A percentile compares a stretch with the other conserved stretches of the same genome.
phyloP scores from a whole-genome alignment of 2,888 invertebrate genomes.

The Dexiosoma caninum region DNA sequence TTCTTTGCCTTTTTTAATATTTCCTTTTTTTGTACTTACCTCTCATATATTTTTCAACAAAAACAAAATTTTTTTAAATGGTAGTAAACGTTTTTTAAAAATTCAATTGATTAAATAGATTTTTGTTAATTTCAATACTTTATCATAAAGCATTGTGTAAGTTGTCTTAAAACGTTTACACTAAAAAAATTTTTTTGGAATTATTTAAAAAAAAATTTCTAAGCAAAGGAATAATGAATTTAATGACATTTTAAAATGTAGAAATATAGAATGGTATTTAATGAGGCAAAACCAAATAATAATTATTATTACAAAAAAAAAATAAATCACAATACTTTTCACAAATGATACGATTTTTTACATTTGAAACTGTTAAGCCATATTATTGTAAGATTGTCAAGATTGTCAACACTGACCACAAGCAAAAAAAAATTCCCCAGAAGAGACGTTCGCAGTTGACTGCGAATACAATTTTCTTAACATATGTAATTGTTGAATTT shows the following conservation, averaged over 20 bases:
- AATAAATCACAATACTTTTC: too few species aligned
- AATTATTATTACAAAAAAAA: too few species aligned
- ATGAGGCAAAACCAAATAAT: background rate
- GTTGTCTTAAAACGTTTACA: conserved; percentile 31
- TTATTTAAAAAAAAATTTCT: too few species aligned
- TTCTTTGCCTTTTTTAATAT: conserved; percentile 55
- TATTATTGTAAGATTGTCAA: too few species aligned
- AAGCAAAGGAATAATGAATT: conserved; percentile 51
- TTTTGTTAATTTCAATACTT: conserved; percentile 23
- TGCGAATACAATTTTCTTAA: too few species aligned
- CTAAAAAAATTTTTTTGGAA: conserved; percentile 63
- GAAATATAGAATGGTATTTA: background rate
- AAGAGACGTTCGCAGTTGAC: too few species aligned
- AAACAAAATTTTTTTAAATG: background rate
- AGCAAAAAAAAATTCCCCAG: too few species aligned
- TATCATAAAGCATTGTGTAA: conserved; percentile 61
- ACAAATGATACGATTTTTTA: too few species aligned
- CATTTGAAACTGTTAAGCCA: too few species aligned
- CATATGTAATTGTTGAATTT: too few species aligned
- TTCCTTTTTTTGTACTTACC: conserved; percentile 51
- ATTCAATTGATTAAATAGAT: conserved; percentile 34
- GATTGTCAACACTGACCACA: too few species aligned
- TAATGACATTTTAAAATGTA: conserved; percentile 26
- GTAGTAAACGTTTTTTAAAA: conserved; percentile 14
- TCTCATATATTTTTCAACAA: conserved; percentile 15